Base-by-base conservation (phyloP, 2,888 invertebrate species). In the Rhingia rostrata region DNA sequence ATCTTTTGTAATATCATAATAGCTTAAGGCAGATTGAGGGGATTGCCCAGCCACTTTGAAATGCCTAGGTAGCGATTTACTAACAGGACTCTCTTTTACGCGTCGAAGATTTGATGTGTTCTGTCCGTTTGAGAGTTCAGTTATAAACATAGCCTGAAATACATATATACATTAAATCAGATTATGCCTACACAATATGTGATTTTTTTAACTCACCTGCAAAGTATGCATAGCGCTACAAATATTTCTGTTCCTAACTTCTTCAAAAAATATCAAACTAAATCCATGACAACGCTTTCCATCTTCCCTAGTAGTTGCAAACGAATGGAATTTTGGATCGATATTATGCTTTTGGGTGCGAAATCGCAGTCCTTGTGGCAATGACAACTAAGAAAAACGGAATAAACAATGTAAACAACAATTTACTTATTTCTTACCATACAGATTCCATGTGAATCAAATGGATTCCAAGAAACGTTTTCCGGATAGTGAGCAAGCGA, bases 301-400 rank as follows among this genome's bases (percentile, higher is more conserved):
- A 94, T 99, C 98, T 93, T 99, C 99, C 88, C 97, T 94, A 10
- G 99, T 99, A 84, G 99, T 97, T 72, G 99, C 95, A 93, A 99
- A 99, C 58, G 98, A 97, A 92, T 99, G 99, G 92, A 99, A 98
- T 89, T 94, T 94, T 9, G 98, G 96, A 88, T 96, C 96, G 89
- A 95, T 93, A 79, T 94, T 94, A 92, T 98, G 97, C 91, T 97
- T 97, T 91, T 99, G 98, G 9, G 98, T 99, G 86, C 97, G 95
- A 92, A 99, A 99, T 89, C 96, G 95, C 67, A 99, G 92, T 51
- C 99, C 99, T 92, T 96, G 96, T 78, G 99, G 99, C 90, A 99
- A 93, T 91, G 98, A 98, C 51, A 99, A 93, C 99, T 99, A 92
- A 32, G 88, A 86, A 70, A 30, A 22, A 32, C 60, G 0, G 32